Evolutionary conservation across 2,113 vertebrate species (phyloP).

Genomic region (Protobothrops mucrosquamatus): DNA sequence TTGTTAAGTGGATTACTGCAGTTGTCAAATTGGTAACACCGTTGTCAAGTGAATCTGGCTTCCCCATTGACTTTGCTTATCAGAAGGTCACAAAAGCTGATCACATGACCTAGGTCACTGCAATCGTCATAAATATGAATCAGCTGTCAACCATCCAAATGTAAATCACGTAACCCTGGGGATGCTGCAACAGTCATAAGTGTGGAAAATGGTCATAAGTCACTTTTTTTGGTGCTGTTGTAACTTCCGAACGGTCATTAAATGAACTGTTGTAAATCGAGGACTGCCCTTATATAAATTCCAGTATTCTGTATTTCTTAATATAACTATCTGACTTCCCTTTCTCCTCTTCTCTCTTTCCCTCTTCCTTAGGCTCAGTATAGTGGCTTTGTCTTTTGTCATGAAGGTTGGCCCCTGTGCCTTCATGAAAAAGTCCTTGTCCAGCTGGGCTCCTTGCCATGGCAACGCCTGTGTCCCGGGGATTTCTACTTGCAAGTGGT

Average conservation of each 20-base stretch:
- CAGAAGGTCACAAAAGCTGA: background rate
- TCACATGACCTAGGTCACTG: background rate
- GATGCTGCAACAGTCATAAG: background rate
- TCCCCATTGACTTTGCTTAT: background rate
- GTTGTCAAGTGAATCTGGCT: background rate
- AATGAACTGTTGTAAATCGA: background rate
- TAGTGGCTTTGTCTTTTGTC: conserved; percentile 85
- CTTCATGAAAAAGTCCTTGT: conserved; percentile 78
- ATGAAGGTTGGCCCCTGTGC: conserved; percentile 89
- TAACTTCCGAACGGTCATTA: background rate
- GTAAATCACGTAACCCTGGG: background rate
- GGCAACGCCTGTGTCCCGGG: conserved; percentile 83
- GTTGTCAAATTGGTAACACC: background rate
- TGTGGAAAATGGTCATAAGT: background rate
- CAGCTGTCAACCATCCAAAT: background rate
- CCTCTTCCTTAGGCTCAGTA: conserved; percentile 81
- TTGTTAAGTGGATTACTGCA: background rate
- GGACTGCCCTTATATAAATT: background rate
- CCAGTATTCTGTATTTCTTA: background rate
- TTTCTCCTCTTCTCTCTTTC: conserved; percentile 3
- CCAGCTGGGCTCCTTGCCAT: conserved; percentile 86
- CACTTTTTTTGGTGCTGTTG: background rate
- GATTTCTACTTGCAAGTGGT: conserved; percentile 94
- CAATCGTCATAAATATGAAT: background rate
- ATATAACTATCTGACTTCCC: background rate